phyloP scores from a whole-genome alignment of 2,888 invertebrate species.

The Lissocephala sabroskyi region DNA sequence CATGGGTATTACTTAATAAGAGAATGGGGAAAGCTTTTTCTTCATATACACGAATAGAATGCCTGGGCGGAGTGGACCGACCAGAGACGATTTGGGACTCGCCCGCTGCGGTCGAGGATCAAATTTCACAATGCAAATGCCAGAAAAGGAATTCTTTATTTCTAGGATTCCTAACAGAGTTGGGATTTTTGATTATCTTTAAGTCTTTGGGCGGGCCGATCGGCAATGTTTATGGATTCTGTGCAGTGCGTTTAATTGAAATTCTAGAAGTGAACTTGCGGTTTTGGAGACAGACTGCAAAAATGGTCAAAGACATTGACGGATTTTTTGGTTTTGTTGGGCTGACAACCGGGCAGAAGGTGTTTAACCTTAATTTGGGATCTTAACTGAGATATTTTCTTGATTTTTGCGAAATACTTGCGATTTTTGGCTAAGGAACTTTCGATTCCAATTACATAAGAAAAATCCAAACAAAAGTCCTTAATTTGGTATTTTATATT shows the following conservation, averaged over 20 bases:
- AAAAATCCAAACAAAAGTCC: not conserved
- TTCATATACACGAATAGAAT: not conserved
- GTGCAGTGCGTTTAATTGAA: slow-evolving; percentile 31
- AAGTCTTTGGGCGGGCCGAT: too few species aligned
- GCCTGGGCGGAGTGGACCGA: too few species aligned
- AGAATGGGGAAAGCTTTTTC: slow-evolving; percentile 39
- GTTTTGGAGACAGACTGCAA: slow-evolving; percentile 23
- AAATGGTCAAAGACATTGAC: slow-evolving; percentile 39
- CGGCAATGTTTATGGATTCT: slow-evolving; percentile 22
- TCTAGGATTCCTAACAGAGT: too few species aligned
- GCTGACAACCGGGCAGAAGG: slow-evolving; percentile 11
- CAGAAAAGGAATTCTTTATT: too few species aligned
- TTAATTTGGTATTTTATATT: not conserved
- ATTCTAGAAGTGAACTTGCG: slow-evolving; percentile 44
- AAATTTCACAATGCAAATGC: too few species aligned
- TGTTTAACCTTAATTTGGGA: slow-evolving; percentile 50
- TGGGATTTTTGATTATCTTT: too few species aligned
- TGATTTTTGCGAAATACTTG: slow-evolving; percentile 31
- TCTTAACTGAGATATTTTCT: slow-evolving; percentile 31
- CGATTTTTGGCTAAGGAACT: slow-evolving; percentile 21
- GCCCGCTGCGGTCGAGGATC: too few species aligned
- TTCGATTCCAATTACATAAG: slow-evolving; percentile 7
- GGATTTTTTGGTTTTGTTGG: not conserved
- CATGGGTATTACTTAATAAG: slow-evolving; percentile 54
- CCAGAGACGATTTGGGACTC: too few species aligned